These are phyloP conservation scores for Arremon aurantiirostris DNA, from an alignment of 2,797 vertebrate species.

Conservation along the genomic window DNA sequence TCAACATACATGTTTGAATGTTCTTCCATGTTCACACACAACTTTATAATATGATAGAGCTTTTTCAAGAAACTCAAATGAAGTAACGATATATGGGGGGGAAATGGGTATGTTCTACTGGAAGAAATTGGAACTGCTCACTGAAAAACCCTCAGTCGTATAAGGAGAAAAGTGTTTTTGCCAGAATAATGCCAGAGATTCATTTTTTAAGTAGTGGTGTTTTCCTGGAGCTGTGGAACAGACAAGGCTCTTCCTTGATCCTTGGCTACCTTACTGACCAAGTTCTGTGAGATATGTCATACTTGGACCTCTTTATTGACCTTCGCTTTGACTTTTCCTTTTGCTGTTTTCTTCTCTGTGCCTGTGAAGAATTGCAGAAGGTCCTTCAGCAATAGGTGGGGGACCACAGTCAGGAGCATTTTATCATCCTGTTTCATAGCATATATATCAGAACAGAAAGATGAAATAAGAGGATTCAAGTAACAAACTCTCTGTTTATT, in stretches of 20 bases:
- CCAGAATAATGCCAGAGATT: neutral
- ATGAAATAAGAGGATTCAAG: neutral
- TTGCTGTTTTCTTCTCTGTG: neutral
- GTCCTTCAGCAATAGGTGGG: no score
- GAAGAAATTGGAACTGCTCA: neutral
- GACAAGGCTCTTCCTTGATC: neutral
- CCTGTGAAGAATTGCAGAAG: neutral
- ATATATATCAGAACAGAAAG: neutral
- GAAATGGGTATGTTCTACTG: neutral
- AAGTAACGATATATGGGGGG: neutral
- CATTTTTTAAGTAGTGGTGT: neutral
- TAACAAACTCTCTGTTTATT: neutral
- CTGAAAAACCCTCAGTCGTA: neutral
- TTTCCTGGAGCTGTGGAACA: neutral
- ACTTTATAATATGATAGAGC: neutral
- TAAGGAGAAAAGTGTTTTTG: neutral
- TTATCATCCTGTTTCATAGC: neutral
- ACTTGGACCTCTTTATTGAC: neutral
- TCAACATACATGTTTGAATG: neutral
- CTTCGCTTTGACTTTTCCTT: neutral
- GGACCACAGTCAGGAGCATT: fast-evolving
- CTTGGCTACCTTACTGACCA: neutral
- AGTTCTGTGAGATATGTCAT: neutral
- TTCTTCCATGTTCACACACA: neutral
- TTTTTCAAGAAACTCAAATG: neutral